phyloP scores from a whole-genome alignment of 2,797 vertebrate species.

The Novumbra hubbsi region DNA sequence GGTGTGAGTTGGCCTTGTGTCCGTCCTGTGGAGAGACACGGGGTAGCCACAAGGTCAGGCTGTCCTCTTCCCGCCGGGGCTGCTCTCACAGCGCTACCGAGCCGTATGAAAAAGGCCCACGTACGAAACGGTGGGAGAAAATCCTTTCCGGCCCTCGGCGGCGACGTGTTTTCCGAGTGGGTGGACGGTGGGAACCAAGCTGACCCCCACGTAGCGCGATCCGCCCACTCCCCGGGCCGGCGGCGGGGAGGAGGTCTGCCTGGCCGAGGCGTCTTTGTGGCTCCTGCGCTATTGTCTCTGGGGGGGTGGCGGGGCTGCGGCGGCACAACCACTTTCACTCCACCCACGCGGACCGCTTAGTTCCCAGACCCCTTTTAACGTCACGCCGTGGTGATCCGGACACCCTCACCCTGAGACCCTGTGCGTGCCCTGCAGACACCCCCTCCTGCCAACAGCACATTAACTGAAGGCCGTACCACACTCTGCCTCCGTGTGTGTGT shows the following conservation, averaged over 20 bases:
- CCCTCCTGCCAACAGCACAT: not conserved
- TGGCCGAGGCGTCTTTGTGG: constrained; percentile 66
- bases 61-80: not conserved
- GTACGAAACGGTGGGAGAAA: not conserved
- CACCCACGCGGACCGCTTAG: constrained; percentile 4
- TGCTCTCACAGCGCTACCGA: not conserved
- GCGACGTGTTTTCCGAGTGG: not conserved
- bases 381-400: too few species aligned
- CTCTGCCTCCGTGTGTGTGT: not conserved
- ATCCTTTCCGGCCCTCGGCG: not conserved
- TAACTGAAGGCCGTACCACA: not conserved
- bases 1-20: not conserved
- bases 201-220: not conserved
- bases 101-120: not conserved
- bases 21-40: not conserved
- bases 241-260: constrained; percentile 50
- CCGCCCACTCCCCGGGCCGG: constrained; percentile 16
- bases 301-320: constrained; percentile 84
- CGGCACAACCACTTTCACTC: constrained; percentile 64
- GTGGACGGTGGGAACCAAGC: not conserved
- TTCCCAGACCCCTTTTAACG: too few species aligned
- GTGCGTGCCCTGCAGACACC: not conserved
- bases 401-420: too few species aligned
- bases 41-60: not conserved
- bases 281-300: constrained; percentile 99